Base-by-base conservation (phyloP, 2,797 vertebrate genomes). In the Gobionotothen gibberifrons region DNA sequence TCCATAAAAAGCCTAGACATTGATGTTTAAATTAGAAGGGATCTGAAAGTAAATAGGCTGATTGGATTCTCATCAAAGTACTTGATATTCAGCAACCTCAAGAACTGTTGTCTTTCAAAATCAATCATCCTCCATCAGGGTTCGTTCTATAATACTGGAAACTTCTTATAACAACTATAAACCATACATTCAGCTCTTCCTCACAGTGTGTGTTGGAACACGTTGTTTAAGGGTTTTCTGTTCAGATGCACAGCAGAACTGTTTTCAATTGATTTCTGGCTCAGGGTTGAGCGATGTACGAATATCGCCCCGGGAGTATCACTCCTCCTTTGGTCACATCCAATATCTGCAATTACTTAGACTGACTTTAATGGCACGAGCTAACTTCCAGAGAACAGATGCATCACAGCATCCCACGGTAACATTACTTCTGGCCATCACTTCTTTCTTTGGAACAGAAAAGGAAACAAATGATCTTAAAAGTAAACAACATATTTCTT, bases 211-310 rank as follows among this genome's bases (percentile, higher is more conserved):
- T 54, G 61, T 58, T 49, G 26, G 48, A 51, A 26, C 56, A 15
- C n/a, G 61, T 43, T 29, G 47, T 77, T 56, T 51, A 40, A 60
- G 46, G 17, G 36, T 10, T 54, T 44, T 64, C 16, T 61, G 58
- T 77, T 59, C 40, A 78, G 16, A 82, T 71, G 65, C 71, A 63
- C 39, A 17, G 72, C 61, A 68, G 63, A 78, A 74, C 73, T 77
- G 79, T 76, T 77, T 74, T 57, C 71, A 61, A 85, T 86, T 82
- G 78, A 87, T 83, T 81, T 78, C 83, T 80, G 68, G 74, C 74
- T 56, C 57, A 44, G 66, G 79, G 79, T 72, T 84, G 81, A 85
- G 42, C 42, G 15, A 79, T 74, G 72, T 73, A 74, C 67, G 74
- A 83, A 81, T 48, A 70, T 78, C 19, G 49, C 84, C 77, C 46